phyloP scores from a whole-genome alignment of 2,113 vertebrate genomes.

The Lampris incognitus region DNA sequence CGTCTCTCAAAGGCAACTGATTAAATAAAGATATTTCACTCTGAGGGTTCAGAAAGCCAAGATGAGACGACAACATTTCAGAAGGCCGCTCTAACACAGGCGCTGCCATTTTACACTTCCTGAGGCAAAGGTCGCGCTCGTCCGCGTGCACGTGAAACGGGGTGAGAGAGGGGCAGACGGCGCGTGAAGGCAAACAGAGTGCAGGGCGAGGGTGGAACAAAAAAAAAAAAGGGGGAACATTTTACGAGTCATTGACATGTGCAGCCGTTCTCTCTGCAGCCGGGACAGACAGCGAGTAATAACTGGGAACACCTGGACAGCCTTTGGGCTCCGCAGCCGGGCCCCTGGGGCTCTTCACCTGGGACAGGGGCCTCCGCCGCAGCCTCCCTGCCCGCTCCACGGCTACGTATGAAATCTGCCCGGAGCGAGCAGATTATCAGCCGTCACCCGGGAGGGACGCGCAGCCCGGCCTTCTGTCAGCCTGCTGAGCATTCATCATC shows the following conservation, averaged over 20 bases:
- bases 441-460: slow-evolving; percentile 74
- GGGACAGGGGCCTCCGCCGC: slow-evolving; percentile 64
- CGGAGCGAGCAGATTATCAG: slow-evolving; percentile 71
- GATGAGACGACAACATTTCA: too few relatives aligned
- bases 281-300: slow-evolving; percentile 72
- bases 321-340: slow-evolving; percentile 76
- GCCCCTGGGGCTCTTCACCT: slow-evolving; percentile 81
- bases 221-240: slow-evolving; percentile 34
- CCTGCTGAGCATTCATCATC: slow-evolving; percentile 80
- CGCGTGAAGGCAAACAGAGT: slow-evolving; percentile 17
- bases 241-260: slow-evolving; percentile 49
- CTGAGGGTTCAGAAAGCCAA: too few relatives aligned
- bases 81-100: not conserved
- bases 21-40: too few relatives aligned
- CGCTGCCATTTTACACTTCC: slow-evolving; percentile 40
- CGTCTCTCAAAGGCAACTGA: too few relatives aligned
- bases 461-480: slow-evolving; percentile 75
- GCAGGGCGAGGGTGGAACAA: too few relatives aligned
- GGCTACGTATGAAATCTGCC: slow-evolving; percentile 42
- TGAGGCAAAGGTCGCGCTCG: slow-evolving; percentile 30
- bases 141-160: slow-evolving; percentile 24
- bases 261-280: slow-evolving; percentile 52
- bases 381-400: slow-evolving; percentile 54
- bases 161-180: slow-evolving; percentile 33
- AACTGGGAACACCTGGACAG: slow-evolving; percentile 80